Conservation (phyloP, 1,140 invertebrate genomes). For the Lethocerus indicus region DNA sequence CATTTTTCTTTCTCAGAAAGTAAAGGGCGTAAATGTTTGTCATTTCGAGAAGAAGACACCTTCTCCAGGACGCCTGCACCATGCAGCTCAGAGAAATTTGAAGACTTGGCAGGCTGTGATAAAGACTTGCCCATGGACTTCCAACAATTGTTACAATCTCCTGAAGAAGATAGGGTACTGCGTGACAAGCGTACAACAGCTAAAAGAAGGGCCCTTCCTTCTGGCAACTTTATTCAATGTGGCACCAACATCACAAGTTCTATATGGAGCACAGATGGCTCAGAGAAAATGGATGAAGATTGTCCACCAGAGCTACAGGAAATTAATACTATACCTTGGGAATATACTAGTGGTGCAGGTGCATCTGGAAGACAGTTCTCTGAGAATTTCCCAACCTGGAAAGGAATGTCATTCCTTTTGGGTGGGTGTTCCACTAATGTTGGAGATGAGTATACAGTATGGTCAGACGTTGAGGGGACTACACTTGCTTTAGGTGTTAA, state of each 20-base stretch:
- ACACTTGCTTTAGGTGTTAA: conserved; percentile 11
- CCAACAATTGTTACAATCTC: conserved; percentile 33
- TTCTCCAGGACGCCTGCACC: not conserved
- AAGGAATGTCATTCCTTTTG: conserved; percentile 13
- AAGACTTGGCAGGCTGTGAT: conserved; percentile 20
- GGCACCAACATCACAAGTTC: conserved; percentile 28
- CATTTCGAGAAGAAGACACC: conserved; percentile 9
- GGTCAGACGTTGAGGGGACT: conserved; percentile 15
- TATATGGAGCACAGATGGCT: conserved; percentile 24
- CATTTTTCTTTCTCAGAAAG: not conserved
- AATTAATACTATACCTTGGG: conserved; percentile 5
- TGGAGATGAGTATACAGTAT: conserved; percentile 18
- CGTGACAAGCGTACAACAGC: no score
- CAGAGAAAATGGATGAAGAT: conserved; percentile 18
- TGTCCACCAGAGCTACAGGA: conserved; percentile 4
- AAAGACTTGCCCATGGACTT: conserved; percentile 38
- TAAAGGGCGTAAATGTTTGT: conserved; percentile 8
- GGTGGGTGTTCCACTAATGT: conserved; percentile 7
- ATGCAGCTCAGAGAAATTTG: not conserved
- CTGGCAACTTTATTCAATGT: conserved; percentile 21
- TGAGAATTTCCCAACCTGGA: conserved; percentile 9
- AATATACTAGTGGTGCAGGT: conserved; percentile 15
- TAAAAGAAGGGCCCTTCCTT: conserved; percentile 4
- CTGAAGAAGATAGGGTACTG: conserved; percentile 20
- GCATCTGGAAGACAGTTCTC: conserved; percentile 17